A percentile compares a stretch with the other conserved stretches of the same genome.
Evolutionary conservation across 2,797 vertebrate genomes (phyloP).

Genomic region (Amphiprion clarkii): DNA sequence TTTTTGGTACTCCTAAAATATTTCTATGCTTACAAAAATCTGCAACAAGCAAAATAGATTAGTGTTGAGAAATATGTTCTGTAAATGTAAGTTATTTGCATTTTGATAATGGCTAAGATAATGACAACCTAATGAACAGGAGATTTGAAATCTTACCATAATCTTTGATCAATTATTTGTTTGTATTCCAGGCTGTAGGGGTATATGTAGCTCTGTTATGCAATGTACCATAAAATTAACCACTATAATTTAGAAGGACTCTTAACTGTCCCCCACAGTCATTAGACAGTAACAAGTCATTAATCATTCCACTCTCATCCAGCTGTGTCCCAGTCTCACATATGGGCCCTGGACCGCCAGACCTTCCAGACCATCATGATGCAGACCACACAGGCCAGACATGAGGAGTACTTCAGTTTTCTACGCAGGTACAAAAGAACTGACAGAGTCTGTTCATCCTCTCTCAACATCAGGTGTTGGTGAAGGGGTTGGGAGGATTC

Average conservation of each 20-base stretch:
- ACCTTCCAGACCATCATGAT: conserved; percentile 89
- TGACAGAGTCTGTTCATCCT: neutral
- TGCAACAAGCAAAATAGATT: too few species aligned
- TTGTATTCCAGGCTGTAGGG: too few species aligned
- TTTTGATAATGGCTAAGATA: too few species aligned
- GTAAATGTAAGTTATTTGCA: too few species aligned
- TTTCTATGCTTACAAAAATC: too few species aligned
- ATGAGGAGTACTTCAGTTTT: conserved; percentile 87
- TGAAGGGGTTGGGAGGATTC: too few species aligned
- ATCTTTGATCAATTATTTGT: too few species aligned
- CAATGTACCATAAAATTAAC: neutral
- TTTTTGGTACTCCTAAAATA: too few species aligned
- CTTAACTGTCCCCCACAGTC: neutral
- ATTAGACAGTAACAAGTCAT: neutral
- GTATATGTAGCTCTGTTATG: neutral
- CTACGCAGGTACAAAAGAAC: conserved; percentile 81
- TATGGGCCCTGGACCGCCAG: conserved; percentile 88
- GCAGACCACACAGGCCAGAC: conserved; percentile 83
- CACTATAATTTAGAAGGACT: neutral
- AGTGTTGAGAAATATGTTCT: too few species aligned
- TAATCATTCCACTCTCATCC: conserved; percentile 22
- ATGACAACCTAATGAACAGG: too few species aligned
- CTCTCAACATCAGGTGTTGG: neutral
- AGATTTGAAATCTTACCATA: too few species aligned
- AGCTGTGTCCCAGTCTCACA: conserved; percentile 84